Conservation (phyloP, 2,113 vertebrate species). For the Pithys albifrons region DNA sequence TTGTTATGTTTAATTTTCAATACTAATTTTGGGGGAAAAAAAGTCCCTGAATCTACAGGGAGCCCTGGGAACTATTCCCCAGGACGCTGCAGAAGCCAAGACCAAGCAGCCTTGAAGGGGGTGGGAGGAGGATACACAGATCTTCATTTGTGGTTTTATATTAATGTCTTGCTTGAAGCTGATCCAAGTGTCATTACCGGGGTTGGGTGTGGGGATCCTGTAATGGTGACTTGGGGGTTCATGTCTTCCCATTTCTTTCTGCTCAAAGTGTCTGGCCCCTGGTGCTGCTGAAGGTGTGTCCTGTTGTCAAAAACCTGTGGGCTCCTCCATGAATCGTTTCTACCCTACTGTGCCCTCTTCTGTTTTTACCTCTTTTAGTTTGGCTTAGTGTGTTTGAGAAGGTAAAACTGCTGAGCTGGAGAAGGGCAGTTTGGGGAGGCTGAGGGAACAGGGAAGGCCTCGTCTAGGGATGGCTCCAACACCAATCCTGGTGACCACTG, state of each 20-base stretch:
- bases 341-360: neutral
- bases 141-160: neutral
- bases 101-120: neutral
- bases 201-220: neutral
- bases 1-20: neutral
- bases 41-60: neutral
- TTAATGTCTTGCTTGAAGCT: neutral
- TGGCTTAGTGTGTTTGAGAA: neutral
- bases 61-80: neutral
- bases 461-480: neutral
- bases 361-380: neutral
- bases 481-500: neutral
- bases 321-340: neutral
- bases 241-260: neutral
- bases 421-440: neutral
- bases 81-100: neutral
- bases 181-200: neutral
- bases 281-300: neutral
- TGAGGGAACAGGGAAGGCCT: neutral
- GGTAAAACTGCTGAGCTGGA: neutral
- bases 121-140: neutral
- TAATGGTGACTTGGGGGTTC: rapidly evolving
- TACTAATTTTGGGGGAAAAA: neutral
- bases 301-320: neutral
- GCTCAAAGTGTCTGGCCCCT: neutral